These are phyloP conservation scores for Dryomyza anilis DNA, from an alignment of 2,888 invertebrate species.

Conservation along the genomic window DNA sequence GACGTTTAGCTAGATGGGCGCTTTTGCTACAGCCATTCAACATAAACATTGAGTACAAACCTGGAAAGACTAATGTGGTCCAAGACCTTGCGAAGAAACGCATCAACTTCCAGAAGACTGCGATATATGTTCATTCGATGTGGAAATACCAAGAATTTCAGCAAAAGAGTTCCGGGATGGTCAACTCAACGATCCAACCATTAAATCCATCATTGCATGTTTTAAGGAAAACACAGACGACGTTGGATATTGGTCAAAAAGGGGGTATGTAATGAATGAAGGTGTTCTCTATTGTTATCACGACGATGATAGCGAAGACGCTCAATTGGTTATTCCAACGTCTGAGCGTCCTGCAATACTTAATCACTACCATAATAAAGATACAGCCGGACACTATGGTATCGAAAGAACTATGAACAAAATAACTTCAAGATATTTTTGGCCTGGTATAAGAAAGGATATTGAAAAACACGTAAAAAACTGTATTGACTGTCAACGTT, in stretches of 20 bases:
- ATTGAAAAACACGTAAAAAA: no score
- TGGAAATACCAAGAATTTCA: slow-evolving; percentile 22
- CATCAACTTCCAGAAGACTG: neutral
- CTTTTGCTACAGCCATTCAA: slow-evolving; percentile 54
- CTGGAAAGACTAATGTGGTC: slow-evolving; percentile 51
- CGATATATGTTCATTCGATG: slow-evolving; percentile 18
- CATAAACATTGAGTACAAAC: slow-evolving; percentile 52
- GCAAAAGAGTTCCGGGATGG: slow-evolving; percentile 6
- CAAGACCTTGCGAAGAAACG: slow-evolving; percentile 17
- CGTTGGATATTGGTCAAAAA: slow-evolving; percentile 22
- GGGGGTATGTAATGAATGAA: slow-evolving; percentile 20
- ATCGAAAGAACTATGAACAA: no score
- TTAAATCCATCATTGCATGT: slow-evolving; percentile 19
- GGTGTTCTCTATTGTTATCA: slow-evolving; percentile 23
- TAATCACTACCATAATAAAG: no score
- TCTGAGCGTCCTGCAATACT: no score
- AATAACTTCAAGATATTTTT: no score
- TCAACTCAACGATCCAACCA: slow-evolving; percentile 15
- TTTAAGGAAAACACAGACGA: slow-evolving; percentile 19
- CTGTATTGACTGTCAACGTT: slow-evolving; percentile 8
- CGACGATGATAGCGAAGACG: no score
- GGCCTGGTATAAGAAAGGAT: no score
- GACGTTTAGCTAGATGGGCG: no score
- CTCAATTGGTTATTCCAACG: neutral
- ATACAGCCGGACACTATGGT: no score